phyloP scores from a whole-genome alignment of 2,113 vertebrate genomes.

The Orycteropus afer region DNA sequence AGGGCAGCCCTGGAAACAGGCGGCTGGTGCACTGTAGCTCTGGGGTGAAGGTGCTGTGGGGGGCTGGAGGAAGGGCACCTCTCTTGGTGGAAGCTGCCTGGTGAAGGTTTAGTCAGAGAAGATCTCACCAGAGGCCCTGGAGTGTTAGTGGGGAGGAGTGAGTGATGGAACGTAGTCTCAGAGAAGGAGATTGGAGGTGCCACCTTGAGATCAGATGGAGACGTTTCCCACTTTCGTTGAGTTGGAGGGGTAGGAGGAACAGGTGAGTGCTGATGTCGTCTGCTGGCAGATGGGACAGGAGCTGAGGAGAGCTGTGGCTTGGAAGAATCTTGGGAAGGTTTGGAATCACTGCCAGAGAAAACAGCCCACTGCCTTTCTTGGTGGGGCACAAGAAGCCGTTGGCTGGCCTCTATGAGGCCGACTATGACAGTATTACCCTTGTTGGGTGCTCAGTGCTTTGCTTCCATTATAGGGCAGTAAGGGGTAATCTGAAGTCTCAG shows the following conservation, averaged over 20 bases:
- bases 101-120: background rate
- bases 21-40: background rate
- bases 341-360: background rate
- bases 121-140: background rate
- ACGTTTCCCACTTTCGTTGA: background rate
- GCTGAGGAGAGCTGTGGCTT: background rate
- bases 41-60: background rate
- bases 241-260: background rate
- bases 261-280: background rate
- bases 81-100: background rate
- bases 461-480: background rate
- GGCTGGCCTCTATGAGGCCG: background rate
- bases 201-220: background rate
- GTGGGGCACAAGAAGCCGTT: background rate
- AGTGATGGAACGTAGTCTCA: background rate
- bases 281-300: background rate
- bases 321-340: background rate
- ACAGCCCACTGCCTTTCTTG: background rate
- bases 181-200: background rate
- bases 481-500: background rate
- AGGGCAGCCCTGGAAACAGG: background rate
- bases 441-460: background rate
- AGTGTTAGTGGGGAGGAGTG: background rate
- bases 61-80: background rate
- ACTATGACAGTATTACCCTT: background rate